Percentiles rank a stretch among this genome's conserved stretches.
Evolutionary conservation across 2,888 invertebrate species (phyloP).

Genomic region (Meteorus cinctellus): DNA sequence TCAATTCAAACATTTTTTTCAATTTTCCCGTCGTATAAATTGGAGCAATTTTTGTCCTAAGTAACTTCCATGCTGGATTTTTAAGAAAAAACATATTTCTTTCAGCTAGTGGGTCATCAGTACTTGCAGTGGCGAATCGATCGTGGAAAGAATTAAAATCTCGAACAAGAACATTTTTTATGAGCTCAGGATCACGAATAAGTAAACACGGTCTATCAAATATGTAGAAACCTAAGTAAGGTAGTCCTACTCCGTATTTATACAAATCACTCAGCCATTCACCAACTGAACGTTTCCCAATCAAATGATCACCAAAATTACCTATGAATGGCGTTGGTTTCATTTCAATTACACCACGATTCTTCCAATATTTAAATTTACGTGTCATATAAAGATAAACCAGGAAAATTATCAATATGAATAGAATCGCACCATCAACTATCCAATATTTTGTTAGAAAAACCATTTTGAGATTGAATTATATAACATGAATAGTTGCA

Average conservation of each 20-base stretch:
- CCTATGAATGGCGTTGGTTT: constrained; percentile 72
- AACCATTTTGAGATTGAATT: constrained; percentile 52
- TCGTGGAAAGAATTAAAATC: constrained; percentile 73
- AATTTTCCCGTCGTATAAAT: constrained; percentile 70
- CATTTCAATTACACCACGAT: constrained; percentile 69
- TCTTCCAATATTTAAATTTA: constrained; percentile 68
- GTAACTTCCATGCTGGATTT: constrained; percentile 72
- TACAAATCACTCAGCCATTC: constrained; percentile 70
- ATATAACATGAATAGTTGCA: too few species aligned
- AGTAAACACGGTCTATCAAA: constrained; percentile 73
- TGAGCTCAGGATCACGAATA: constrained; percentile 72
- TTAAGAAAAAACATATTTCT: constrained; percentile 73
- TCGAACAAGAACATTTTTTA: constrained; percentile 73
- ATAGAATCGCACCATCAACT: constrained; percentile 55
- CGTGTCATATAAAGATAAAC: constrained; percentile 62
- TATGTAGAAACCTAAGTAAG: constrained; percentile 68
- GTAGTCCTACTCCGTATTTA: constrained; percentile 61
- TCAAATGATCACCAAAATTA: constrained; percentile 68
- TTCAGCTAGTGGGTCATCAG: constrained; percentile 69
- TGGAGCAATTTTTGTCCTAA: constrained; percentile 73
- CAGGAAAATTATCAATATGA: constrained; percentile 43
- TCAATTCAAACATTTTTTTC: constrained; percentile 63
- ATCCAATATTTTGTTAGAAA: constrained; percentile 57
- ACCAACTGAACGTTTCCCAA: constrained; percentile 62
- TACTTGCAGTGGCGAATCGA: constrained; percentile 63